Evolutionary conservation across 2,888 invertebrate species (phyloP).

Genomic region (Scaptodrosophila latifasciaeformis): DNA sequence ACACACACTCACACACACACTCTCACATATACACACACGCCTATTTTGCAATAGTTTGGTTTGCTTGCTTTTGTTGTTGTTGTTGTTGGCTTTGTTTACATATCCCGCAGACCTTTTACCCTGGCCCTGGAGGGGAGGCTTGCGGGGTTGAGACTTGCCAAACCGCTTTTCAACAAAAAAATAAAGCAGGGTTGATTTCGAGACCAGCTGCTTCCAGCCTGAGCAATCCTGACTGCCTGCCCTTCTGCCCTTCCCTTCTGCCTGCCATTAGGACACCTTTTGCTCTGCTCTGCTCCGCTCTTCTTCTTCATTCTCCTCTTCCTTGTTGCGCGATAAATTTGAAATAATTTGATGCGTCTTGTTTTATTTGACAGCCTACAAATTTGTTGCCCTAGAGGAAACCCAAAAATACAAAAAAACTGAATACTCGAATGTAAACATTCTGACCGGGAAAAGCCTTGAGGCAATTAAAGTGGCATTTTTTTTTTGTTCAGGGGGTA

Average conservation of each 20-base stretch:
- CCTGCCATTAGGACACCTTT: conserved; percentile 24
- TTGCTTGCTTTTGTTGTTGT: too few species aligned
- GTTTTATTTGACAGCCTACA: conserved; percentile 66
- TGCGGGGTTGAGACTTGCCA: too few species aligned
- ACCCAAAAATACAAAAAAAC: too few species aligned
- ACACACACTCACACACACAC: too few species aligned
- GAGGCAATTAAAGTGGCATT: conserved; percentile 55
- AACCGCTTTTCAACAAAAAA: too few species aligned
- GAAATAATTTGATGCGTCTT: conserved; percentile 66
- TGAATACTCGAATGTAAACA: conserved; percentile 53
- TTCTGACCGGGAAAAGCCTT: conserved; percentile 41
- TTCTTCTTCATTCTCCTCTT: too few species aligned
- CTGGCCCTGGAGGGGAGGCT: too few species aligned
- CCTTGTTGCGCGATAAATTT: conserved; percentile 60
- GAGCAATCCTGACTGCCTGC: neutral
- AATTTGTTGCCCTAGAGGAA: conserved; percentile 54
- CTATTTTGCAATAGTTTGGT: conserved; percentile 30
- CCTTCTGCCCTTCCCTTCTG: too few species aligned
- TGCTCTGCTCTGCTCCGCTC: too few species aligned
- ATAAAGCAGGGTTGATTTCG: neutral
- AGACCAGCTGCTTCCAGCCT: neutral
- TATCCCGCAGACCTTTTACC: neutral
- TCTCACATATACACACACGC: neutral
- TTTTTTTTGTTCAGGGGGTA: conserved; percentile 39
- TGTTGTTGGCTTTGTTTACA: conserved; percentile 4